Percentiles rank a stretch among this genome's conserved stretches.
These are phyloP conservation scores for Spodoptera littoralis DNA, from an alignment of 2,888 invertebrate genomes.

Conservation along the genomic window DNA sequence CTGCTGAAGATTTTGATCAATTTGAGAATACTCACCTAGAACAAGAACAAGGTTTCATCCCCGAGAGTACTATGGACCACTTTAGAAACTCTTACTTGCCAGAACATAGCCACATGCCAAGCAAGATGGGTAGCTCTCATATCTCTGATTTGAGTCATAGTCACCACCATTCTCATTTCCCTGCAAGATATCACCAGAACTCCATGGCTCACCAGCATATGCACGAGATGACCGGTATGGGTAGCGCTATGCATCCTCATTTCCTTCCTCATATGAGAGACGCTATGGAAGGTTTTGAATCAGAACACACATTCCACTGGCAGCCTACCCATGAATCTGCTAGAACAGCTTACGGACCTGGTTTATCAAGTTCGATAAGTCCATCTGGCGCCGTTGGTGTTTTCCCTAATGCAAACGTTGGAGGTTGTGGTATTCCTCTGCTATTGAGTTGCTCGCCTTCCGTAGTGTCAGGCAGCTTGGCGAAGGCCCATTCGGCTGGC, in stretches of 20 bases:
- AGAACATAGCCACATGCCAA: constrained; percentile 35
- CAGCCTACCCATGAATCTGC: constrained; percentile 65
- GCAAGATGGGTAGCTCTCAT: constrained; percentile 32
- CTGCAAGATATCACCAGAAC: constrained; percentile 41
- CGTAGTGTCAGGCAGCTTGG: constrained; percentile 77
- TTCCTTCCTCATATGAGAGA: constrained; percentile 68
- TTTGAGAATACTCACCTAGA: constrained; percentile 14
- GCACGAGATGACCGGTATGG: constrained; percentile 60
- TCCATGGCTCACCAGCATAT: constrained; percentile 62
- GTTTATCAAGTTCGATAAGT: constrained; percentile 50
- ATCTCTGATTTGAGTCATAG: constrained; percentile 34
- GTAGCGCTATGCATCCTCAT: constrained; percentile 63
- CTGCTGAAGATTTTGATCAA: constrained; percentile 42
- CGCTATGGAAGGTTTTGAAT: constrained; percentile 56
- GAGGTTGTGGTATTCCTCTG: constrained; percentile 80
- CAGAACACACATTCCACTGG: constrained; percentile 68
- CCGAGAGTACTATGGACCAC: constrained; percentile 32
- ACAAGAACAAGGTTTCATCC: constrained; percentile 15
- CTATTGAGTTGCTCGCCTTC: constrained; percentile 83
- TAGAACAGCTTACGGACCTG: constrained; percentile 68
- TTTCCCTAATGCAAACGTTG: constrained; percentile 79
- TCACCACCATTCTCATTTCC: constrained; percentile 29
- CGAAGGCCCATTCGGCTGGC: constrained; percentile 68
- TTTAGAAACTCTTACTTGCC: constrained; percentile 29
- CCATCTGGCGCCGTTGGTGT: constrained; percentile 72